Evolutionary conservation across 2,113 vertebrate genomes (phyloP), one percentile per base, ranked within the genome.

Genomic region (Rhea americana): DNA sequence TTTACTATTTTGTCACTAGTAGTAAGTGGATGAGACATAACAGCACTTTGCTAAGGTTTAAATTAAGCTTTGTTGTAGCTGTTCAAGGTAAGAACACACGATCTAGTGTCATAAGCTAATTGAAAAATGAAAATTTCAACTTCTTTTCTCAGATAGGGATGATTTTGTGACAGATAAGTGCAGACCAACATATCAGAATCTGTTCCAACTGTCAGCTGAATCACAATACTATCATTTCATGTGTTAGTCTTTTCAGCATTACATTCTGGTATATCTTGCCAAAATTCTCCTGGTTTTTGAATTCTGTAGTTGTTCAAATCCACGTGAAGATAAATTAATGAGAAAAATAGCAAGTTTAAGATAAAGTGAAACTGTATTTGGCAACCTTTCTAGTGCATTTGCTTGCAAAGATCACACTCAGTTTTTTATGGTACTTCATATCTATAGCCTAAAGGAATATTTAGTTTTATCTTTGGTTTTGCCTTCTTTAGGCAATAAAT

Each of bases 361-460:
- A 74, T 71, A 74, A 91, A 53, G 14, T 51, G 37, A 85, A 81
- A 62, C 25, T 66, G 9, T 28, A 56, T 87, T 81, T 86, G 71
- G 39, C 59, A 90, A 37, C 10, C 48, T 79, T 87, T 21, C 20
- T 86, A 35, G 80, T 14, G 53, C 21, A 65, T 55, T 88, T 75
- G 65, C 79, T 67, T 82, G n/a, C 51, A 85, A 56, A 28, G 8
- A 83, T 25, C 7, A 61, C 24, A 41, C 32, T 70, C 12, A 81
- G 9, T 59, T 4, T 87, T 85, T 82, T 82, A 73, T 81, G 37
- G 35, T 55, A 43, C 4, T 72, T 19, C 53, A 3, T 90, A 82
- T 56, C 84, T 91, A 20, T 22, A 82, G 51, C 70, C 74, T 56
- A 59, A 90, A 90, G 76, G 25, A 76, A 85, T 68, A 90, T 87